Conservation (phyloP, 2,888 invertebrate genomes). For the Heliconius aoede region DNA sequence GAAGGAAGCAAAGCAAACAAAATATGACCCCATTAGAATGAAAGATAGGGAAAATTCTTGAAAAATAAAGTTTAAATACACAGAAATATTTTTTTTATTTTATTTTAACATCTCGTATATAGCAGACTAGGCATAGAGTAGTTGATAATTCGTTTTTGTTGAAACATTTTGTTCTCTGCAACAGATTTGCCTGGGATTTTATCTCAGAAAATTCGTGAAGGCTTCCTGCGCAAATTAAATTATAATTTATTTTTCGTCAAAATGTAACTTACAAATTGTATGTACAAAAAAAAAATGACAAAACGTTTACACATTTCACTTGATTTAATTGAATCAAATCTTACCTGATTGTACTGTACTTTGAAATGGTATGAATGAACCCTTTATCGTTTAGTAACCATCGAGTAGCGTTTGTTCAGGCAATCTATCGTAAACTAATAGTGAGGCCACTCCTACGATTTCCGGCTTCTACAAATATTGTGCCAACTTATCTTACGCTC, state of each 20-base stretch:
- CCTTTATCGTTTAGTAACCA: conserved; percentile 50
- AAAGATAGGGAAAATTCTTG: no score
- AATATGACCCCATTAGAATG: no score
- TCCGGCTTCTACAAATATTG: conserved; percentile 66
- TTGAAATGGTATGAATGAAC: conserved; percentile 50
- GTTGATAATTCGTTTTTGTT: no score
- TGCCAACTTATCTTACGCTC: conserved; percentile 47
- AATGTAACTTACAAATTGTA: neutral
- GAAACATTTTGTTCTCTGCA: no score
- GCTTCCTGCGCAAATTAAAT: no score
- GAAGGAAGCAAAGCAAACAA: no score
- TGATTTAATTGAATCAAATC: conserved; percentile 1
- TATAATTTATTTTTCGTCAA: neutral
- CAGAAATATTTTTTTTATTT: no score
- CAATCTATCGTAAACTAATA: conserved; percentile 43
- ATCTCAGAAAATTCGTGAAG: no score
- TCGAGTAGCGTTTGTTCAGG: conserved; percentile 51
- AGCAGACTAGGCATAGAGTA: no score
- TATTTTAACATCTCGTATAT: no score
- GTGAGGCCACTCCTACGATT: conserved; percentile 57
- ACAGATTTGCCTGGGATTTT: no score
- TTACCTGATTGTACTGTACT: conserved; percentile 5
- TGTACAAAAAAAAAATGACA: neutral
- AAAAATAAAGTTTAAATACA: no score
- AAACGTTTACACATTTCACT: neutral